Percentiles rank a stretch among this genome's conserved stretches.
These are phyloP conservation scores for Oplegnathus fasciatus DNA, from an alignment of 2,113 vertebrate genomes.

Conservation along the genomic window DNA sequence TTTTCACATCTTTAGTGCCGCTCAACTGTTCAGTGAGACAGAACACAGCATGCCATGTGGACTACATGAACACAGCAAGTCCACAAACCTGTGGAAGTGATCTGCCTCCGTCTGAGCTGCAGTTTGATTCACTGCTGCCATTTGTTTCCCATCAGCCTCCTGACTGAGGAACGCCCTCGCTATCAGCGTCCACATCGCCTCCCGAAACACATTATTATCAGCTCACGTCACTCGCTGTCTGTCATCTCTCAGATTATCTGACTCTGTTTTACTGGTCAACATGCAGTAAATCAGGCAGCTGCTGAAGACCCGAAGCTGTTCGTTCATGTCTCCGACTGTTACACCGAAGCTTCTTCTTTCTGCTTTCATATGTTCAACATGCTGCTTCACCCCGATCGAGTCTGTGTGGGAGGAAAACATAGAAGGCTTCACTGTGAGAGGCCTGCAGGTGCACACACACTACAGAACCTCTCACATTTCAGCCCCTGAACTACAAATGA, in stretches of 20 bases:
- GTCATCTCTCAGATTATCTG: neutral
- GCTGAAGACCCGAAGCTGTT: neutral
- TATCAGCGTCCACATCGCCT: neutral
- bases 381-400: no score
- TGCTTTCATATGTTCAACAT: neutral
- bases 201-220: neutral
- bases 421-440: no score
- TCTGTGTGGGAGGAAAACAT: no score
- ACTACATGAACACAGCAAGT: no score
- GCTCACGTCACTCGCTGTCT: neutral
- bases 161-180: neutral
- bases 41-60: no score
- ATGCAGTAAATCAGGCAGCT: neutral
- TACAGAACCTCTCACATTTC: no score
- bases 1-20: no score
- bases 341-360: neutral
- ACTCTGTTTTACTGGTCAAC: neutral
- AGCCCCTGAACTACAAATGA: no score
- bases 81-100: neutral
- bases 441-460: neutral
- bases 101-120: neutral
- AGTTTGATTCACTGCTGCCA: neutral
- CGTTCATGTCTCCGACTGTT: neutral
- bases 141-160: conserved; percentile 21
- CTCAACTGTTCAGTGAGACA: no score